Conservation (phyloP, 2,797 vertebrate species). For the Bufotes viridis region DNA sequence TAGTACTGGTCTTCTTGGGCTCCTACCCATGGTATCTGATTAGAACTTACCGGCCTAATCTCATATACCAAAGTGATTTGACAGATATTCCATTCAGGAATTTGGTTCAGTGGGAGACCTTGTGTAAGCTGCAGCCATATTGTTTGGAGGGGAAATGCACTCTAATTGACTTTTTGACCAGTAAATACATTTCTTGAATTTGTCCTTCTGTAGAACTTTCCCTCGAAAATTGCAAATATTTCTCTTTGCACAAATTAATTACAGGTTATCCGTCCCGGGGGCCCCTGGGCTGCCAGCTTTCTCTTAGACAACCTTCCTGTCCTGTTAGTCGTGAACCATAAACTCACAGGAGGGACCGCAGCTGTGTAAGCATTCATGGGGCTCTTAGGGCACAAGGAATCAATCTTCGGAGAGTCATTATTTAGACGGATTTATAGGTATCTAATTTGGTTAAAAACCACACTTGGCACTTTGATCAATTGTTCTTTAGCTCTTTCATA, state of each 20-base stretch:
- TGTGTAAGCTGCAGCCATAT: too few species aligned
- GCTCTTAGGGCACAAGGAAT: background rate
- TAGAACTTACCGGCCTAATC: too few species aligned
- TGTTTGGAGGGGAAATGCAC: too few species aligned
- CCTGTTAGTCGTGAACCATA: slow-evolving; percentile 35
- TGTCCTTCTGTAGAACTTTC: background rate
- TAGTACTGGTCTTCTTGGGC: too few species aligned
- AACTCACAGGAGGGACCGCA: background rate
- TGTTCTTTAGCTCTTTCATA: background rate
- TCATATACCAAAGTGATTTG: too few species aligned
- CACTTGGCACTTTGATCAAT: slow-evolving; percentile 1
- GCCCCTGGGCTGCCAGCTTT: background rate
- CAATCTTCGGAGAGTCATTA: background rate
- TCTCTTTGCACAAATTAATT: slow-evolving; percentile 26
- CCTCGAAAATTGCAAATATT: slow-evolving; percentile 22
- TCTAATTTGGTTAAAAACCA: slow-evolving; percentile 6
- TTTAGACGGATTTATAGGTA: slow-evolving; percentile 14
- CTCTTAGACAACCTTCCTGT: slow-evolving; percentile 18
- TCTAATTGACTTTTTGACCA: background rate
- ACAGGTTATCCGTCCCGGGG: slow-evolving; percentile 5
- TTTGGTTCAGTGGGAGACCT: too few species aligned
- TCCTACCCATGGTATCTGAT: too few species aligned
- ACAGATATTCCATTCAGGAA: too few species aligned
- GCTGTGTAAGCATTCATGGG: slow-evolving; percentile 25
- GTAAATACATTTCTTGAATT: background rate